phyloP scores from a whole-genome alignment of 2,888 invertebrate genomes.

The Anagyrus pseudococci region DNA sequence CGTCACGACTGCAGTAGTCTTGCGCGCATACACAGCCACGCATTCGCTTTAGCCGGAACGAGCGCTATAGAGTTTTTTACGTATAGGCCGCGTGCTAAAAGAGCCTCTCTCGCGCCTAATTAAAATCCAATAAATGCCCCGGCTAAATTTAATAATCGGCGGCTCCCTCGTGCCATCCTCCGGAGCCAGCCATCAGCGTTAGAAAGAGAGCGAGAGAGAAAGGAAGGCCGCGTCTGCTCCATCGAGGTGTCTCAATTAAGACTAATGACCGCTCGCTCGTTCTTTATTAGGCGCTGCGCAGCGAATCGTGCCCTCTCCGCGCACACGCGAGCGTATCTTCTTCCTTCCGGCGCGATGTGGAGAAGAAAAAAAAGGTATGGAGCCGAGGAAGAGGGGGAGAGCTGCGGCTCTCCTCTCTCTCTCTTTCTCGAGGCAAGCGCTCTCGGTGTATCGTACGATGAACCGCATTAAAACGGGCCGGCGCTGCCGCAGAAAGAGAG shows the following conservation, averaged over 20 bases:
- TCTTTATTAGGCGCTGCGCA: background rate
- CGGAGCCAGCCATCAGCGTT: too few relatives aligned
- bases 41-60: background rate
- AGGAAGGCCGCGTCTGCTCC: background rate
- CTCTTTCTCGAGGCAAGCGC: background rate
- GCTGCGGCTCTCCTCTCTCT: too few relatives aligned
- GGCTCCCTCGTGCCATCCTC: too few relatives aligned
- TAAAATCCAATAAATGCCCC: conserved; percentile 13
- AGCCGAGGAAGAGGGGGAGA: background rate
- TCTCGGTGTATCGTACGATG: conserved; percentile 17
- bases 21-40: background rate
- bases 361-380: conserved; percentile 2
- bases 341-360: conserved; percentile 17
- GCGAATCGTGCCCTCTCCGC: background rate
- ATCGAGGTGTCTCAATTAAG: conserved; percentile 23
- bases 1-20: background rate
- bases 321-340: background rate
- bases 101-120: conserved; percentile 9
- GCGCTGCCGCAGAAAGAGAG: too few relatives aligned
- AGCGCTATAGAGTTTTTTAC: background rate
- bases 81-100: too few relatives aligned
- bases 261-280: conserved; percentile 9
- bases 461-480: conserved; percentile 29
- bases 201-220: too few relatives aligned
- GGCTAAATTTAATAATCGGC: conserved; percentile 15